phyloP scores from a whole-genome alignment of 2,888 invertebrate species.

The Hemaris fuciformis region DNA sequence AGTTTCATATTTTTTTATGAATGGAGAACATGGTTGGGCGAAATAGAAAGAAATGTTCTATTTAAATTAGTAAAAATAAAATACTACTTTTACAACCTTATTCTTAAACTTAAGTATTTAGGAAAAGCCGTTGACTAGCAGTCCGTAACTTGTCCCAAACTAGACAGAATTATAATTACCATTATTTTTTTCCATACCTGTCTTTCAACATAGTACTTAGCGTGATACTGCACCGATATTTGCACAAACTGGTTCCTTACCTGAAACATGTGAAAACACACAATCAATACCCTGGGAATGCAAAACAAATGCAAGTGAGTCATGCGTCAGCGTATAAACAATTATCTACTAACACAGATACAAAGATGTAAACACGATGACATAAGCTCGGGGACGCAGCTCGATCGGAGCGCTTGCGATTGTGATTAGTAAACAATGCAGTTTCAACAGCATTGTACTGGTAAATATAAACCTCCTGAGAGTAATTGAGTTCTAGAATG shows the following conservation, averaged over 20 bases:
- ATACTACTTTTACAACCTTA: too few relatives aligned
- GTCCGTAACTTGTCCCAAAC: too few relatives aligned
- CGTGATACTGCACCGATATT: not conserved
- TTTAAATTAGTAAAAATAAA: too few relatives aligned
- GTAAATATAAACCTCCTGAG: not conserved
- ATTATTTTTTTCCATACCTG: not conserved
- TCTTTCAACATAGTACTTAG: not conserved
- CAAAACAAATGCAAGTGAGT: not conserved
- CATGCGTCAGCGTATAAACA: not conserved
- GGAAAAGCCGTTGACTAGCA: too few relatives aligned
- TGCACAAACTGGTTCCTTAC: not conserved
- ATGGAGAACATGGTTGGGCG: too few relatives aligned
- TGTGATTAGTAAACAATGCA: slow-evolving; percentile 1
- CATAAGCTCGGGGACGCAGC: not conserved
- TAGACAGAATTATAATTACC: too few relatives aligned
- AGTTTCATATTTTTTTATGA: too few relatives aligned
- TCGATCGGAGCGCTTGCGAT: not conserved
- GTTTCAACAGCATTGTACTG: not conserved
- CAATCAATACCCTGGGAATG: not conserved
- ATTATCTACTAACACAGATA: not conserved
- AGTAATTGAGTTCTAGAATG: not conserved
- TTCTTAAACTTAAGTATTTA: too few relatives aligned
- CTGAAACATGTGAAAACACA: not conserved
- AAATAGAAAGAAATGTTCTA: too few relatives aligned
- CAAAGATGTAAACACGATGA: not conserved